Evolutionary conservation across 2,113 vertebrate genomes (phyloP).

Genomic region (Pipra filicauda): DNA sequence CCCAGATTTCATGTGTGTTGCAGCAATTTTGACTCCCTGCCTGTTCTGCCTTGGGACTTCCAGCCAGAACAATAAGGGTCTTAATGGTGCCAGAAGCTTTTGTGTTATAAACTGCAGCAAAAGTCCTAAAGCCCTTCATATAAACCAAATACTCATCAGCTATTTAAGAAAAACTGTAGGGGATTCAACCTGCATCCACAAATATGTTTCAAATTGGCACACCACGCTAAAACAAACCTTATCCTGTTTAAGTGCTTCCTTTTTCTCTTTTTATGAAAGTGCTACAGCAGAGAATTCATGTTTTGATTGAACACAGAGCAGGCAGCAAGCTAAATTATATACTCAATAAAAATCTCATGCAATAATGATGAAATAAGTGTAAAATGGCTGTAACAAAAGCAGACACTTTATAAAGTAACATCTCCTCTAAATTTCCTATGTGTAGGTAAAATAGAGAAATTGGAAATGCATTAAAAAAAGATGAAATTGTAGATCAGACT

Average conservation of each 20-base stretch:
- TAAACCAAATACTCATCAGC: neutral
- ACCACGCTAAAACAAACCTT: neutral
- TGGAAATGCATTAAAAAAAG: slow-evolving; percentile 47
- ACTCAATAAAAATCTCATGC: slow-evolving; percentile 17
- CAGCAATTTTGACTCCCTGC: neutral
- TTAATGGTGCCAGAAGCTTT: neutral
- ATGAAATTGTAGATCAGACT: slow-evolving; percentile 55
- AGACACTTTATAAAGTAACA: slow-evolving; percentile 45
- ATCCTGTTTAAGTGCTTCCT: neutral
- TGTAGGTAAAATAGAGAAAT: slow-evolving; percentile 41
- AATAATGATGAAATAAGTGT: slow-evolving; percentile 57
- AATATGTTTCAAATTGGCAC: neutral
- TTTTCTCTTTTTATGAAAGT: neutral
- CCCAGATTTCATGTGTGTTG: neutral
- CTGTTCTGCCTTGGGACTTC: neutral
- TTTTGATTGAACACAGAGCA: slow-evolving; percentile 26
- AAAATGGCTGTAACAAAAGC: slow-evolving; percentile 53
- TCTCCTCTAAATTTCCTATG: slow-evolving; percentile 46
- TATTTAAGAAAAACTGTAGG: neutral
- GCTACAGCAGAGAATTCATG: neutral
- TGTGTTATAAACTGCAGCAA: neutral
- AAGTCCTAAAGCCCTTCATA: neutral
- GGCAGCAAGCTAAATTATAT: slow-evolving; percentile 30
- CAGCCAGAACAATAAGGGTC: neutral
- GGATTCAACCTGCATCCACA: neutral